Percentiles rank a stretch among this genome's conserved stretches.
Conservation (phyloP, 1,140 invertebrate genomes). For the Trachymyrmex septentrionalis region DNA sequence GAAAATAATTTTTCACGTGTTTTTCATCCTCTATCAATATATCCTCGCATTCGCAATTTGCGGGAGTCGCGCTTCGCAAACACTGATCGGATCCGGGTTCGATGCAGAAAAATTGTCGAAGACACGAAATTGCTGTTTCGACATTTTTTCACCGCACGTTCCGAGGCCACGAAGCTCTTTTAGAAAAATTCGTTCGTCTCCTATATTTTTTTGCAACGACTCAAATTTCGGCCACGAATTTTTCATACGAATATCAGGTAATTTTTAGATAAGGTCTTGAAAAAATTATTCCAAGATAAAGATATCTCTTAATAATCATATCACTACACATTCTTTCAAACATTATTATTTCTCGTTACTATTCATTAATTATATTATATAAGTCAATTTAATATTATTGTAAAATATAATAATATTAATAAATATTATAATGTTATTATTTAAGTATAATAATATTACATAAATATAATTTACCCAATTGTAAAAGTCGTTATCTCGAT, state of each 20-base stretch:
- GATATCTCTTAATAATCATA: background rate
- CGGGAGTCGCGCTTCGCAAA: background rate
- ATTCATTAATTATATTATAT: too few species aligned
- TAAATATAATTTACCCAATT: too few species aligned
- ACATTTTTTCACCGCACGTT: background rate
- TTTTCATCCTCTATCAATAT: background rate
- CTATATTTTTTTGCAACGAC: background rate
- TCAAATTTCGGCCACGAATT: background rate
- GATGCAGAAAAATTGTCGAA: background rate
- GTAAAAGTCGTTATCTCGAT: too few species aligned
- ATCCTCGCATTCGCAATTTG: background rate
- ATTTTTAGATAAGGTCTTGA: background rate
- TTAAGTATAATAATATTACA: too few species aligned
- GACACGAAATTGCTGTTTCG: background rate
- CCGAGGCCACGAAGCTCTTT: background rate
- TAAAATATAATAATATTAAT: too few species aligned
- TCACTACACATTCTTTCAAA: too few species aligned
- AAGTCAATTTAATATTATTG: too few species aligned
- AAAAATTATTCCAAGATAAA: background rate
- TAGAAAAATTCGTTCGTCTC: background rate
- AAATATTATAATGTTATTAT: too few species aligned
- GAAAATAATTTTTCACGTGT: slow-evolving; percentile 10
- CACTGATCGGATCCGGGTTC: background rate
- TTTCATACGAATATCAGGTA: background rate
- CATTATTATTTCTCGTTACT: too few species aligned